Percentiles rank a stretch among this genome's conserved stretches.
Conservation (phyloP, 1,140 invertebrate species). For the Ridgeia piscesae region DNA sequence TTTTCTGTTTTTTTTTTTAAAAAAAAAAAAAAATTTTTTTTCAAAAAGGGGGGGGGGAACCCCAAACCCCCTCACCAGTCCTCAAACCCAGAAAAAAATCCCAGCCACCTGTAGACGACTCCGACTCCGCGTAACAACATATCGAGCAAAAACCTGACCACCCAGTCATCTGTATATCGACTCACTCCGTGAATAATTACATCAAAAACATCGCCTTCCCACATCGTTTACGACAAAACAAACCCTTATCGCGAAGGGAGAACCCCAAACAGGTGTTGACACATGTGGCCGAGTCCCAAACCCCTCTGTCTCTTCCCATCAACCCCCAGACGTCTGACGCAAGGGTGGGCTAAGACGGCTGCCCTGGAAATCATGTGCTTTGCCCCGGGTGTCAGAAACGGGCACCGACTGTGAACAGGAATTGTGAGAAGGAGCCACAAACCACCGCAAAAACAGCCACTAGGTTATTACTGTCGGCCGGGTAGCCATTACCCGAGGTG, state of each 20-base stretch:
- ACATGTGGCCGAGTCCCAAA: neutral
- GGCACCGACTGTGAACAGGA: neutral
- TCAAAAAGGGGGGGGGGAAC: too few relatives aligned
- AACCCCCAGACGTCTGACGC: neutral
- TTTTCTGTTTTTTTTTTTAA: too few relatives aligned
- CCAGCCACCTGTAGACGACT: neutral
- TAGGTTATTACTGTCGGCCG: neutral
- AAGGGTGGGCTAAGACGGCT: neutral
- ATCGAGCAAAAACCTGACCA: neutral
- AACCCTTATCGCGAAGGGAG: neutral
- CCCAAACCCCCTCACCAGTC: neutral
- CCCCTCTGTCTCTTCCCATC: neutral
- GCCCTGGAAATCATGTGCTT: neutral
- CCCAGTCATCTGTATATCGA: neutral
- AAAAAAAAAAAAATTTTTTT: too few relatives aligned
- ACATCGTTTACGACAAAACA: neutral
- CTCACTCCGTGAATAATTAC: neutral
- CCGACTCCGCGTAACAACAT: too few relatives aligned
- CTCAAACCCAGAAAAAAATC: neutral
- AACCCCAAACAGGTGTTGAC: neutral
- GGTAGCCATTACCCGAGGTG: neutral
- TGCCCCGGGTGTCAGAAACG: neutral
- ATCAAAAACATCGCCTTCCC: neutral
- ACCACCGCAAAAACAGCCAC: neutral
- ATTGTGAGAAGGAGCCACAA: neutral